phyloP scores from a whole-genome alignment of 2,797 vertebrate genomes.

The Coilia nasus region DNA sequence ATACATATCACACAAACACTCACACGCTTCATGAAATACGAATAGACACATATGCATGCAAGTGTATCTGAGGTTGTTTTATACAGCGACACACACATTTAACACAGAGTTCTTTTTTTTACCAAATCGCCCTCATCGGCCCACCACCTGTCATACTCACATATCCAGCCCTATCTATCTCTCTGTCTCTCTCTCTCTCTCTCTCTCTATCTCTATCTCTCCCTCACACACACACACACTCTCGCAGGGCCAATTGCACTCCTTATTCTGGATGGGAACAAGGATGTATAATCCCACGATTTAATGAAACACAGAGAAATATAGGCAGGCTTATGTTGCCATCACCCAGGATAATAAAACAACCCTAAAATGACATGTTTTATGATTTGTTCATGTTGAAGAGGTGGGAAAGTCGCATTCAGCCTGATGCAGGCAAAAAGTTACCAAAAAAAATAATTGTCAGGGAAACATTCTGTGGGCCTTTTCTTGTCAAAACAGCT shows the following conservation, averaged over 20 bases:
- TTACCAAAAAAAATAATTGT: background rate
- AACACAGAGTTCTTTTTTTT: too few species aligned
- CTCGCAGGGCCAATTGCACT: background rate
- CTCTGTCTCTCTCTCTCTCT: too few species aligned
- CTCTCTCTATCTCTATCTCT: too few species aligned
- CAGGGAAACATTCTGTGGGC: background rate
- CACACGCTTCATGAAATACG: background rate
- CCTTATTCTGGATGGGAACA: background rate
- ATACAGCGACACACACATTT: too few species aligned
- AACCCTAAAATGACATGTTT: background rate
- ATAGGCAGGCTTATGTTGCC: background rate
- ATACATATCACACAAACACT: background rate
- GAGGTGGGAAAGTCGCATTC: background rate
- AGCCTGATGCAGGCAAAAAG: background rate
- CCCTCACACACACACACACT: slow-evolving; percentile 25
- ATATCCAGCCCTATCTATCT: too few species aligned
- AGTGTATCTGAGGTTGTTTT: too few species aligned
- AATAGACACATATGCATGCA: too few species aligned
- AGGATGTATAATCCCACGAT: background rate
- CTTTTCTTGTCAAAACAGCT: background rate
- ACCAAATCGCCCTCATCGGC: too few species aligned
- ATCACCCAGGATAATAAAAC: background rate
- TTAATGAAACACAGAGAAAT: background rate
- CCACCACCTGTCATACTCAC: too few species aligned
- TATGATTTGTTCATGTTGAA: background rate